Percentiles rank a stretch among this genome's conserved stretches.
These are phyloP conservation scores for Prinia subflava DNA, from an alignment of 2,113 vertebrate genomes.

Conservation along the genomic window DNA sequence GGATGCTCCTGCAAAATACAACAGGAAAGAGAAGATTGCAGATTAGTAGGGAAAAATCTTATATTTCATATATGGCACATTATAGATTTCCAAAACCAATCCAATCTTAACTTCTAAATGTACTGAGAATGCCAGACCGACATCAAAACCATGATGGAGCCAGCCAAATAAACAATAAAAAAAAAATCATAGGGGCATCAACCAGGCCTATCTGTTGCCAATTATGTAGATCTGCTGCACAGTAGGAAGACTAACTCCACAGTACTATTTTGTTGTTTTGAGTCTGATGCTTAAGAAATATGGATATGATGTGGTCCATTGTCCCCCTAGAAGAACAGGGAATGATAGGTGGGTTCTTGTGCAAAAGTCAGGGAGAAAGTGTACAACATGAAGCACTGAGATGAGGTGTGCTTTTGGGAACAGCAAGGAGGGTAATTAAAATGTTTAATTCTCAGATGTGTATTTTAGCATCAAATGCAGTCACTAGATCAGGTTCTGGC, in stretches of 20 bases:
- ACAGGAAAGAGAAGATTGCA: conserved; percentile 3
- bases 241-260: neutral
- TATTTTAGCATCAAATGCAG: neutral
- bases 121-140: neutral
- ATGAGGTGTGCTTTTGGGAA: neutral
- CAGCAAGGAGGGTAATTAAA: neutral
- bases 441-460: neutral
- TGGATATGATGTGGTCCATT: neutral
- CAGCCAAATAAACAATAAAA: neutral
- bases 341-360: neutral
- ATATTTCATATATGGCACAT: neutral
- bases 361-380: neutral
- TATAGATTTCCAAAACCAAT: neutral
- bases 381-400: neutral
- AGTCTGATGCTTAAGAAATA: neutral
- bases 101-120: neutral
- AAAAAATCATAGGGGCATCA: neutral
- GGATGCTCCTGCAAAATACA: conserved; percentile 87
- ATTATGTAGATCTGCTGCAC: neutral
- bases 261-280: neutral
- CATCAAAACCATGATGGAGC: neutral
- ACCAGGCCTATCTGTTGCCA: neutral
- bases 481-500: neutral
- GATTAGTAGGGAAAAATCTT: neutral
- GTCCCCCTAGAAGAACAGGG: neutral